Evolutionary conservation across 2,113 vertebrate genomes (phyloP), one percentile per base, ranked within the genome.

Genomic region (Cinclus mexicanus): DNA sequence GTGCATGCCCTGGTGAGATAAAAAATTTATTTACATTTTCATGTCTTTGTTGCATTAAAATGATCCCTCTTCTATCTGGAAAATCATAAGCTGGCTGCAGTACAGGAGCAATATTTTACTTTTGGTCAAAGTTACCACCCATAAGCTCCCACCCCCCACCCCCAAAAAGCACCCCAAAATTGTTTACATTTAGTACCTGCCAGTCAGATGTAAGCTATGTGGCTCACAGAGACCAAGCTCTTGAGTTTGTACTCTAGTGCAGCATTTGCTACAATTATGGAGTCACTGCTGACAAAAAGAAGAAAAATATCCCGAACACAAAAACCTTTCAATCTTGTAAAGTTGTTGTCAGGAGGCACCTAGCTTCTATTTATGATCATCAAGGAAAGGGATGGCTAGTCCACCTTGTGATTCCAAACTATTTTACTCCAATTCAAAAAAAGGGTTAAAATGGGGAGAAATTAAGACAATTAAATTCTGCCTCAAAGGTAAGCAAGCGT

Each of bases 241-340:
- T 97, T n/a, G 94, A 97, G 96, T 97, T 93, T 97, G 96, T 96
- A 96, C 95, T 97, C 94, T 97, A 98, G 96, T 98, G 98, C 98
- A 98, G 98, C 97, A 95, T 98, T 97, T 97, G 98, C 97, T 98
- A 97, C 97, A 97, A 89, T 96, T 97, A 94, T 17, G 87, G 97
- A 97, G 97, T 98, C 92, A 94, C 94, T 95, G 97, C 94, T 95
- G 97, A 97, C 94, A 94, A 91, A 97, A 97, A 68, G 90, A 80
- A 94, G 91, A 89, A 94, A 97, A 46, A 96, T 96, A 82, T 83
- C 91, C 96, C 79, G 21, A 96, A 95, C 79, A 20, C 72, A 87
- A 90, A 61, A n/a, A 81, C 96, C 95, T 94, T 96, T 96, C 97
- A 91, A 61, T 94, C 89, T 94, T 86, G 23, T 91, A 75, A 92